Conservation (phyloP, 2,113 vertebrate genomes). For the Lasiurus borealis region DNA sequence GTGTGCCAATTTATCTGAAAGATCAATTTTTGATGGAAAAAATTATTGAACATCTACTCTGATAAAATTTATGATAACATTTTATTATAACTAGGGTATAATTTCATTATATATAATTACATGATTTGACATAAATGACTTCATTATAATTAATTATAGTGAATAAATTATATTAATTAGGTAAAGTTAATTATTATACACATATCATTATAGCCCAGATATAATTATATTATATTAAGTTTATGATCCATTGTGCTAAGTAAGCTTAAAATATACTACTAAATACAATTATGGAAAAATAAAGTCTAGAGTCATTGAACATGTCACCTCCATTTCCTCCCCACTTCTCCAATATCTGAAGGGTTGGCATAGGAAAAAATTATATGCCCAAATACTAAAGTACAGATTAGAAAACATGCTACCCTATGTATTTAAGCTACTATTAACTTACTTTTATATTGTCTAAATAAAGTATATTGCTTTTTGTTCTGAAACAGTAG, state of each 20-base stretch:
- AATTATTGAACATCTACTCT: slow-evolving; percentile 52
- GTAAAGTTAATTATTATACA: slow-evolving; percentile 28
- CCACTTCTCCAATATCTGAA: background rate
- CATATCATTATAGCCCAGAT: slow-evolving; percentile 45
- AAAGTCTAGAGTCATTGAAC: slow-evolving; percentile 28
- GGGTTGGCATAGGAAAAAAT: slow-evolving; percentile 3
- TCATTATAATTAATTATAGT: slow-evolving; percentile 29
- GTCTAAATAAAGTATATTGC: background rate
- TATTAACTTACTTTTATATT: slow-evolving; percentile 1
- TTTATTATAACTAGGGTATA: slow-evolving; percentile 50
- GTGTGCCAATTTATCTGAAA: slow-evolving; percentile 39
- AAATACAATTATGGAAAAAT: slow-evolving; percentile 52
- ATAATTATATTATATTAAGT: slow-evolving; percentile 57
- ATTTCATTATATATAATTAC: slow-evolving; percentile 51
- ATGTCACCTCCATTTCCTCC: background rate
- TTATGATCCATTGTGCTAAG: slow-evolving; percentile 28
- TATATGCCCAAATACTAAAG: slow-evolving; percentile 27
- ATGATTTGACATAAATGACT: slow-evolving; percentile 10
- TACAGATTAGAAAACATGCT: slow-evolving; percentile 47
- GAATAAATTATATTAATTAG: slow-evolving; percentile 5
- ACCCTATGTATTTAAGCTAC: background rate
- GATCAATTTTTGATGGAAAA: slow-evolving; percentile 49
- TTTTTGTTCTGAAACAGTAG: slow-evolving; percentile 25
- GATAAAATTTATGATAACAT: slow-evolving; percentile 19
- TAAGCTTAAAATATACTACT: slow-evolving; percentile 51